These are phyloP conservation scores for Dolichopus griseipennis DNA, from an alignment of 2,888 invertebrate species.

Conservation along the genomic window DNA sequence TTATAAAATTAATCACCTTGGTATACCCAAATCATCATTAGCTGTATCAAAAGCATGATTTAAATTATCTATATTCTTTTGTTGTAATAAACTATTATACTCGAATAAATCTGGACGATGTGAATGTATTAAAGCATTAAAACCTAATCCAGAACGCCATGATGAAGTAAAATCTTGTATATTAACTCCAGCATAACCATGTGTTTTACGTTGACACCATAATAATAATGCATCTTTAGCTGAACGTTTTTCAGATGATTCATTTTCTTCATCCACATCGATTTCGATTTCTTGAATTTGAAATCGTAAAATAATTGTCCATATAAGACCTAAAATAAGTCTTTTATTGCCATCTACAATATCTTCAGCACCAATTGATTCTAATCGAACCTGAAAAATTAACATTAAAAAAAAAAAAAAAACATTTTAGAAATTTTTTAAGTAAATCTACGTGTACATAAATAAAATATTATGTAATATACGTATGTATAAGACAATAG, in stretches of 20 bases:
- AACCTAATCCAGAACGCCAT: conserved; percentile 94
- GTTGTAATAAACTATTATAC: conserved; percentile 68
- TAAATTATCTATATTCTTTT: conserved; percentile 85
- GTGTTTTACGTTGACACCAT: conserved; percentile 98
- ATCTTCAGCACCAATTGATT: conserved; percentile 98
- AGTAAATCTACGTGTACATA: too few species aligned
- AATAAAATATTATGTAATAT: too few species aligned
- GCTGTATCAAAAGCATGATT: conserved; percentile 97
- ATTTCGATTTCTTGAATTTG: conserved; percentile 99
- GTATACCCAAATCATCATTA: conserved; percentile 85
- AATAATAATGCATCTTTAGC: conserved; percentile 96
- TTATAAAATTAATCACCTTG: conserved; percentile 40
- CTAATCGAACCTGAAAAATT: conserved; percentile 75
- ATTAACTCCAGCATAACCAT: conserved; percentile 82
- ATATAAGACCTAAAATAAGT: conserved; percentile 93
- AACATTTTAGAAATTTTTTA: too few species aligned
- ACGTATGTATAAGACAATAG: too few species aligned
- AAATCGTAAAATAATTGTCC: conserved; percentile 98
- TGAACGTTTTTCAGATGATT: conserved; percentile 94
- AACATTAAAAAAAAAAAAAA: conserved; percentile 2
- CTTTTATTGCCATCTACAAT: conserved; percentile 97
- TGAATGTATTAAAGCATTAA: conserved; percentile 96
- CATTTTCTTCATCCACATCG: conserved; percentile 92
- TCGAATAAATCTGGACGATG: conserved; percentile 94
- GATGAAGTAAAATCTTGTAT: conserved; percentile 86